Base-by-base conservation (phyloP, 2,113 vertebrate genomes). In the Condylura cristata region DNA sequence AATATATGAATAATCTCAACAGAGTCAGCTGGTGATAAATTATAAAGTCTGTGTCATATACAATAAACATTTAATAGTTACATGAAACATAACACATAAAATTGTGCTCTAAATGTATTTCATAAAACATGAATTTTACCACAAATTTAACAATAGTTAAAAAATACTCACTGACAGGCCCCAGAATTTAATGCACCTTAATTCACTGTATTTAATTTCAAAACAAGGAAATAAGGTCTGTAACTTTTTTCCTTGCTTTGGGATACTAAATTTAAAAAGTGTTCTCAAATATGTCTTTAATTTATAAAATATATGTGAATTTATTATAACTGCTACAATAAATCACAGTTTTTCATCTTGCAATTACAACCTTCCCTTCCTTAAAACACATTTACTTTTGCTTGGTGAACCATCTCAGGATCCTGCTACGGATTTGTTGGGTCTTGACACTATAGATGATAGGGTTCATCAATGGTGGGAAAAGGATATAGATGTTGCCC, bases 371-470 rank as follows among this genome's bases (percentile, higher is more conserved):
- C 32, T 39, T 39, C 28, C 32, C 0, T 78, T 30, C 5, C 6
- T 39, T 48, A 37, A 44, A 34, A 68, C 24, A 66, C 14, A 30
- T 34, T 65, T 48, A 63, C 28, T 46, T 48, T 30, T 75, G 37
- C 41, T 76, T 83, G 48, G n/a, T 60, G 24, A 94, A 66, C 80
- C 53, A 84, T 41, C 46, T 90, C 37, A 48, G 81, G 34, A 94
- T 80, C 46, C 88, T 90, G 24, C 26, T 51, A n/a, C 3, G 26
- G 28, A 97, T 96, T 32, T 96, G 87, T 39, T 96, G 94, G 39
- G 93, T 97, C 32, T 92, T 95, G 9, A 96, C 74, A 41, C 95
- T 95, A 10, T 97, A 97, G 34, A 96, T 90, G 24, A 97, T 94
- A 26, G 96, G 93, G 39, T 96, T 97, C 71, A 97, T 56, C 56